These are phyloP conservation scores for Elephantulus edwardii DNA, from an alignment of 2,113 vertebrate species.

Conservation along the genomic window DNA sequence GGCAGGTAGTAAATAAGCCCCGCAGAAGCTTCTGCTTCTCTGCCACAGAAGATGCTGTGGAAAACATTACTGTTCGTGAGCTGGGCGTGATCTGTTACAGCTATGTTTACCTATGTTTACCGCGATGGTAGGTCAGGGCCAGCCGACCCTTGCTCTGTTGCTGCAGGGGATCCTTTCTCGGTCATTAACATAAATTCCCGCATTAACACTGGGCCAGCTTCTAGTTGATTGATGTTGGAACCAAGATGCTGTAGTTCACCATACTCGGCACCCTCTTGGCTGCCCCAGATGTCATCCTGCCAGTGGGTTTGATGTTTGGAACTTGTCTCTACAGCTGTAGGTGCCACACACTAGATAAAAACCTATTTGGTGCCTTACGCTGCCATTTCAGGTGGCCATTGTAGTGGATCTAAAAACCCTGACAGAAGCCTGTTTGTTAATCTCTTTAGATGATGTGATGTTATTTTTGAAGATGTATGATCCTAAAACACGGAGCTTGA, in stretches of 20 bases:
- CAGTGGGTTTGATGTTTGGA: accelerated
- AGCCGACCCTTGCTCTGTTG: no score
- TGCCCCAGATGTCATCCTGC: no score
- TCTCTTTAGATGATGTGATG: slow-evolving; percentile 95
- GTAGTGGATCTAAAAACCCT: not conserved
- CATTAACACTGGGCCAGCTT: no score
- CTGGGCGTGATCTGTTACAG: no score
- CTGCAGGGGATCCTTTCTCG: no score
- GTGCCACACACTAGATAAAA: accelerated
- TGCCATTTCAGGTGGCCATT: not conserved
- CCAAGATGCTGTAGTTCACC: no score
- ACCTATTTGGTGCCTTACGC: not conserved
- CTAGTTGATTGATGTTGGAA: no score
- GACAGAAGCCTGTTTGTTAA: slow-evolving; percentile 46
- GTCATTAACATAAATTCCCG: no score
- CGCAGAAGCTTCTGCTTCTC: not conserved
- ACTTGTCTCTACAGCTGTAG: not conserved
- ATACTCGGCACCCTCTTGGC: no score
- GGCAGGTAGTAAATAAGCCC: not conserved
- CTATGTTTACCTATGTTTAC: no score
- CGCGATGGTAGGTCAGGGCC: no score
- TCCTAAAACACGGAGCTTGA: slow-evolving; percentile 99
- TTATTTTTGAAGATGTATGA: slow-evolving; percentile 99
- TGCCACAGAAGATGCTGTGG: accelerated
- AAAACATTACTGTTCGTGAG: no score